A percentile compares a stretch with the other conserved stretches of the same genome.
Conservation (phyloP, 2,113 vertebrate genomes). For the Haplotaxodon microlepis region DNA sequence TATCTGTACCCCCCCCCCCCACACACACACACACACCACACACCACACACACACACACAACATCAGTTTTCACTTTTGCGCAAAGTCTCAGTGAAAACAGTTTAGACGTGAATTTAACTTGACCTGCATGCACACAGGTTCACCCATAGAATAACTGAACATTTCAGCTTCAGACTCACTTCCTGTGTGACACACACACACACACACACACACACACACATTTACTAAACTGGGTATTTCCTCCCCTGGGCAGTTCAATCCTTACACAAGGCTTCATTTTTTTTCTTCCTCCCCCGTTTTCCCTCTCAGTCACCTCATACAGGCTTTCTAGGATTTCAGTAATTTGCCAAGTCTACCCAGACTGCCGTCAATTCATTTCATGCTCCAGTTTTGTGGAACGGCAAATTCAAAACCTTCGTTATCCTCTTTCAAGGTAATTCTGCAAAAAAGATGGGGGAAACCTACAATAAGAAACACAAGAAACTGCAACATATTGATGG, state of each 20-base stretch:
- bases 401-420: not conserved
- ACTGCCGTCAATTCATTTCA: not conserved
- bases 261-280: slow-evolving; percentile 44
- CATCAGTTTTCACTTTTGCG: not conserved
- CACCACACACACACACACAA: not conserved
- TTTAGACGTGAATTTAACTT: not conserved
- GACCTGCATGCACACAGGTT: not conserved
- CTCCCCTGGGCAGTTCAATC: slow-evolving; percentile 51
- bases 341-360: not conserved
- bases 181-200: slow-evolving; percentile 36
- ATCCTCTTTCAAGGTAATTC: not conserved
- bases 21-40: not conserved
- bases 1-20: not conserved
- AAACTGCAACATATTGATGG: not conserved
- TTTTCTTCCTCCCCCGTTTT: not conserved
- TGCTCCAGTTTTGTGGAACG: not conserved
- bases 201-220: slow-evolving; percentile 2
- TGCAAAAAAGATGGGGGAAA: not conserved
- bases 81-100: not conserved
- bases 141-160: not conserved
- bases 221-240: slow-evolving; percentile 63
- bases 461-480: not conserved
- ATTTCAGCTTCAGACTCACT: slow-evolving; percentile 9
- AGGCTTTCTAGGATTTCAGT: slow-evolving; percentile 25
- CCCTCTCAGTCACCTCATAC: not conserved